A percentile compares a stretch with the other conserved stretches of the same genome.
Conservation (phyloP, 1,140 invertebrate species). For the Trachymyrmex septentrionalis region DNA sequence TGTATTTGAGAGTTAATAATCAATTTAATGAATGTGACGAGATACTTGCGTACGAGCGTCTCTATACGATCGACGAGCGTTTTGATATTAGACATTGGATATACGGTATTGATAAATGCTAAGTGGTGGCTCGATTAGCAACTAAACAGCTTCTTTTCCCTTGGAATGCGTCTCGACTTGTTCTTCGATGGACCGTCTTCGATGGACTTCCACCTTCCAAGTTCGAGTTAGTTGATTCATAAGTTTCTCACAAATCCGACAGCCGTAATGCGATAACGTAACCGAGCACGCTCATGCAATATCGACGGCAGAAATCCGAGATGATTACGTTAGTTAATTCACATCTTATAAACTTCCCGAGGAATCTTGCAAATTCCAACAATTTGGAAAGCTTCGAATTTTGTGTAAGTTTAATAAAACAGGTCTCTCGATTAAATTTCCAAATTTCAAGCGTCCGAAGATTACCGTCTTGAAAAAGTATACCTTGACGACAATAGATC, state of each 20-base stretch:
- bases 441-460: neutral
- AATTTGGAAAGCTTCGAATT: neutral
- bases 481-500: neutral
- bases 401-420: conserved; percentile 1
- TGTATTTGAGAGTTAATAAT: neutral
- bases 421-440: neutral
- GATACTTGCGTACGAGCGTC: conserved; percentile 1
- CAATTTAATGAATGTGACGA: neutral
- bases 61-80: conserved; percentile 37
- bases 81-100: conserved; percentile 36
- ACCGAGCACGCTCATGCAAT: conserved; percentile 3
- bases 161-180: conserved; percentile 71
- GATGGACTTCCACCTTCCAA: conserved; percentile 18
- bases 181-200: conserved; percentile 39
- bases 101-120: conserved; percentile 77
- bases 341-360: conserved; percentile 7
- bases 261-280: conserved; percentile 21
- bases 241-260: conserved; percentile 49
- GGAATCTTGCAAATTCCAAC: neutral
- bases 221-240: conserved; percentile 33
- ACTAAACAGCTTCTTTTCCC: conserved; percentile 49
- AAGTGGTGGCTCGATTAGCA: conserved; percentile 68
- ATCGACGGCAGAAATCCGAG: neutral
- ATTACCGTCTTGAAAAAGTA: neutral
- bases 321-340: conserved; percentile 22